Conservation (phyloP, 1,140 invertebrate genomes). For the Paramacrobiotus metropolitanus region DNA sequence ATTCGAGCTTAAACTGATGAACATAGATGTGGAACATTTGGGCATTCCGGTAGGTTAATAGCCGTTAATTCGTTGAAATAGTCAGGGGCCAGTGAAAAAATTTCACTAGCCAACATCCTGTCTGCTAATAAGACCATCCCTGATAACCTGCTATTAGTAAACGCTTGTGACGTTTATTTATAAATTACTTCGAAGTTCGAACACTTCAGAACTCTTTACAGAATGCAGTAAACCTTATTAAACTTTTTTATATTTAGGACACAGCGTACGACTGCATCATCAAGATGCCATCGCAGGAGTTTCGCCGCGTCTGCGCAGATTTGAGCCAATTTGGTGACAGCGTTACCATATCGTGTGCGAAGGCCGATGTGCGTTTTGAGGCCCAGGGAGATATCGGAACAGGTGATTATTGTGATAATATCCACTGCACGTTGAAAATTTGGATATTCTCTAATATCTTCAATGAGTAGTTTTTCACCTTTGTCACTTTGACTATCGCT, state of each 20-base stretch:
- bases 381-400: constrained; percentile 78
- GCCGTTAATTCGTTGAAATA: constrained; percentile 10
- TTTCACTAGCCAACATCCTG: not conserved
- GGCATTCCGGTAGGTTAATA: constrained; percentile 61
- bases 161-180: not conserved
- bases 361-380: constrained; percentile 87
- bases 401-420: constrained; percentile 30
- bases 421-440: too few relatives aligned
- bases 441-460: not conserved
- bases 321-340: constrained; percentile 92
- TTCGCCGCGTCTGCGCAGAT: constrained; percentile 83
- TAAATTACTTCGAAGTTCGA: not conserved
- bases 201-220: not conserved
- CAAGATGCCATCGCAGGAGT: constrained; percentile 84
- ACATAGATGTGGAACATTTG: constrained; percentile 92
- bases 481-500: too few relatives aligned
- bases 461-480: not conserved
- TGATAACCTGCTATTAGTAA: too few relatives aligned
- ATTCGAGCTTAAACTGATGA: constrained; percentile 98
- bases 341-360: constrained; percentile 79
- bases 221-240: not conserved
- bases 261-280: constrained; percentile 89
- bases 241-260: constrained; percentile 33
- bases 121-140: not conserved
- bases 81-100: not conserved